Conservation (phyloP, 2,113 vertebrate genomes). For the Hippoglossus stenolepis region DNA sequence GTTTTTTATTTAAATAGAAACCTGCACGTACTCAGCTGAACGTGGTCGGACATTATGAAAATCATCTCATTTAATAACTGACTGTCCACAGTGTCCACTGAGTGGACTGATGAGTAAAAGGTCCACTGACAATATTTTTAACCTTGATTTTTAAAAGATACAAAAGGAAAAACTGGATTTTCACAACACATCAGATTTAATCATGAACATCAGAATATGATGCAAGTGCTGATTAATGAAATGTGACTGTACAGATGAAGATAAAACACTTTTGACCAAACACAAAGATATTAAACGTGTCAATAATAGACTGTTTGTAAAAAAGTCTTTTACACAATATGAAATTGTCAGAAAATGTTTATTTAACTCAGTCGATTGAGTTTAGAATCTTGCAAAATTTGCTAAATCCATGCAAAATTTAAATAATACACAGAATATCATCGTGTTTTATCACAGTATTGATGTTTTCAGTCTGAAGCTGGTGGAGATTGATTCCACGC, state of each 20-base stretch:
- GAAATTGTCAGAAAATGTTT: not conserved
- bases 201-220: no score
- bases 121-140: slow-evolving; percentile 12
- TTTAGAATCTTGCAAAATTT: not conserved
- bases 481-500: no score
- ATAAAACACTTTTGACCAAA: not conserved
- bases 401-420: no score
- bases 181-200: not conserved
- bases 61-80: slow-evolving; percentile 32
- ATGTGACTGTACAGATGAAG: no score
- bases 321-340: not conserved
- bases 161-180: slow-evolving; percentile 17
- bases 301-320: not conserved
- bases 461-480: no score
- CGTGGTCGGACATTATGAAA: slow-evolving; percentile 3
- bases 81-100: slow-evolving; percentile 57
- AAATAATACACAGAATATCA: no score
- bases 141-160: slow-evolving; percentile 24
- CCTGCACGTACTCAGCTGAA: not conserved
- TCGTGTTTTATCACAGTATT: no score
- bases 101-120: slow-evolving; percentile 56
- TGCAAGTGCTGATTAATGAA: no score
- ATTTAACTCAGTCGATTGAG: no score
- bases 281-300: not conserved
- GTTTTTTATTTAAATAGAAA: not conserved